Evolutionary conservation across 2,888 invertebrate genomes (phyloP).

Genomic region (Cyclophora punctaria): DNA sequence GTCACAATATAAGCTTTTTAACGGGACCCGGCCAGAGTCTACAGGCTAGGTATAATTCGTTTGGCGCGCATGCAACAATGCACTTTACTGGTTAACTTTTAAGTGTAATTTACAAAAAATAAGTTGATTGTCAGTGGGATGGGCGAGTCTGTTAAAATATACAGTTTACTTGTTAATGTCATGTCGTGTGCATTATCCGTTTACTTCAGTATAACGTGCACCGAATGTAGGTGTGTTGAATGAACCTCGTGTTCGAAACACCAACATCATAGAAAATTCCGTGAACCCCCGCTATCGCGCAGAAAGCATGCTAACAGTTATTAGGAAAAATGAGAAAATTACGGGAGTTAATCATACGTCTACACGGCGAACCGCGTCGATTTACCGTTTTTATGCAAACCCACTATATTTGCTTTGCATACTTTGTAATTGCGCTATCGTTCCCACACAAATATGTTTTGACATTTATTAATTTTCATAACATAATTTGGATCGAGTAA

Average conservation of each 20-base stretch:
- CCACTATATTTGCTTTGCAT: constrained; percentile 3
- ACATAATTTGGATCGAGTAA: too few relatives aligned
- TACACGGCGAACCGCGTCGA: constrained; percentile 31
- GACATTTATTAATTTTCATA: too few relatives aligned
- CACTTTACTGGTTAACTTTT: constrained; percentile 3
- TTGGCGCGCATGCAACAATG: constrained; percentile 4
- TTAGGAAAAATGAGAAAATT: constrained; percentile 39
- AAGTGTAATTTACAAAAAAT: background rate
- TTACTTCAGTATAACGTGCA: background rate
- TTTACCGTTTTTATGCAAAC: constrained; percentile 17
- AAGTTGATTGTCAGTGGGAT: background rate
- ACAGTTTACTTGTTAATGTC: constrained; percentile 3
- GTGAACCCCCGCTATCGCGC: constrained; percentile 24
- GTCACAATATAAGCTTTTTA: too few relatives aligned
- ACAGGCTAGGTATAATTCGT: too few relatives aligned
- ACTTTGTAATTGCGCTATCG: constrained; percentile 8
- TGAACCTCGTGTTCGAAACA: background rate
- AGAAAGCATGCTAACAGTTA: constrained; percentile 33
- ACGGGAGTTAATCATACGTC: constrained; percentile 40
- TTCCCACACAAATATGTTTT: background rate
- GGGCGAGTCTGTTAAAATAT: background rate
- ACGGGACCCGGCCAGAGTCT: too few relatives aligned
- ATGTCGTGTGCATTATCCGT: constrained; percentile 7
- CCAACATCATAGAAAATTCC: constrained; percentile 30
- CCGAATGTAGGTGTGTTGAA: too few relatives aligned